Conservation (phyloP, 2,888 invertebrate genomes). For the Nineta flava region DNA sequence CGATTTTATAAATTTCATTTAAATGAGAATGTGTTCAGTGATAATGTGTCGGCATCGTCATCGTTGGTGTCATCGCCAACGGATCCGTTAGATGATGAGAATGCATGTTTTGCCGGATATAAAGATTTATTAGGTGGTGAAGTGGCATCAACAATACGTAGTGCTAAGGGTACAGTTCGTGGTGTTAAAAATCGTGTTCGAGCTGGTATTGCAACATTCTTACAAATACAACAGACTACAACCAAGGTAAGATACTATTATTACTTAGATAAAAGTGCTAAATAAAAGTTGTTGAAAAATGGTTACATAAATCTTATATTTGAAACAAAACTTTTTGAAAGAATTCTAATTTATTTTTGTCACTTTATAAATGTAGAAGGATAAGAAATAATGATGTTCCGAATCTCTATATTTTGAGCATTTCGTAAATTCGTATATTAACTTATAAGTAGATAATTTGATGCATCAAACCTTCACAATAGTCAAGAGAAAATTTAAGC, state of each 20-base stretch:
- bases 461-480: too few species aligned
- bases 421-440: too few species aligned
- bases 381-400: too few species aligned
- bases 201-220: slow-evolving; percentile 89
- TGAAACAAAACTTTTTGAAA: too few species aligned
- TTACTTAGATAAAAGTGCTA: too few species aligned
- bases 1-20: slow-evolving; percentile 70
- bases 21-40: slow-evolving; percentile 46
- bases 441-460: too few species aligned
- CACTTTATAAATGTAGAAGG: too few species aligned
- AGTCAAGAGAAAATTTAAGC: too few species aligned
- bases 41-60: slow-evolving; percentile 14
- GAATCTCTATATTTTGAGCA: too few species aligned
- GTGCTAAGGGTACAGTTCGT: slow-evolving; percentile 82
- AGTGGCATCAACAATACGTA: slow-evolving; percentile 64
- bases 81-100: slow-evolving; percentile 26
- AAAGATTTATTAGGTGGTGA: slow-evolving; percentile 52
- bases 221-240: slow-evolving; percentile 61
- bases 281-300: too few species aligned
- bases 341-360: too few species aligned
- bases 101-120: slow-evolving; percentile 65
- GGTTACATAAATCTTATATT: too few species aligned
- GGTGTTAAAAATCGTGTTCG: slow-evolving; percentile 89
- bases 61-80: slow-evolving; percentile 24
- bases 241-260: slow-evolving; percentile 44